phyloP scores from a whole-genome alignment of 2,797 vertebrate genomes.

The Urophycis tenuis region DNA sequence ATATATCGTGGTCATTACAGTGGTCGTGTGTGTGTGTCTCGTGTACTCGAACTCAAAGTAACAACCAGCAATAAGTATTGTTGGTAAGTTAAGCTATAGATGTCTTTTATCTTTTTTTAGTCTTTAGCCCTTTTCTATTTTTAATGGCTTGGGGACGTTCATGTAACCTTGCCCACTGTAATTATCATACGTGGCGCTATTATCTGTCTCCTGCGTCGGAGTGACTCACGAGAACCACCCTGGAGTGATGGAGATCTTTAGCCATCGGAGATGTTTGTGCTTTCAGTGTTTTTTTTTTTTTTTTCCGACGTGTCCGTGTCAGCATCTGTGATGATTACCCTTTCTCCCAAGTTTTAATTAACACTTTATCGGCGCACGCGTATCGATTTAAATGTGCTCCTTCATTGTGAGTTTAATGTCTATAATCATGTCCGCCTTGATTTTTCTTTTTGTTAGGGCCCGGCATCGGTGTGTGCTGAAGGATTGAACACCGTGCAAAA shows the following conservation, averaged over 20 bases:
- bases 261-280: background rate
- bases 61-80: background rate
- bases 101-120: no score
- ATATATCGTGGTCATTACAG: no score
- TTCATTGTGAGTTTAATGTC: constrained; percentile 21
- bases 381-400: constrained; percentile 34
- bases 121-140: no score
- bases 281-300: constrained; percentile 19
- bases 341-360: constrained; percentile 29
- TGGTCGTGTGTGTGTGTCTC: no score
- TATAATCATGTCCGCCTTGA: constrained; percentile 36
- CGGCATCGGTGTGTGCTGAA: background rate
- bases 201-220: background rate
- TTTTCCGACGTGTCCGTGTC: constrained; percentile 4
- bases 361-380: constrained; percentile 19
- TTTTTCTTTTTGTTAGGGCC: constrained; percentile 20
- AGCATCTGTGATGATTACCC: constrained; percentile 7
- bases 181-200: background rate
- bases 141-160: background rate
- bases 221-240: background rate
- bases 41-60: background rate
- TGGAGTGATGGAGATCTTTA: background rate
- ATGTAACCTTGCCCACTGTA: background rate
- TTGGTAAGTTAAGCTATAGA: no score
- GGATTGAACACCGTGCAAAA: constrained; percentile 17